Conservation (phyloP, 2,113 vertebrate genomes). For the Girardinichthys multiradiatus region DNA sequence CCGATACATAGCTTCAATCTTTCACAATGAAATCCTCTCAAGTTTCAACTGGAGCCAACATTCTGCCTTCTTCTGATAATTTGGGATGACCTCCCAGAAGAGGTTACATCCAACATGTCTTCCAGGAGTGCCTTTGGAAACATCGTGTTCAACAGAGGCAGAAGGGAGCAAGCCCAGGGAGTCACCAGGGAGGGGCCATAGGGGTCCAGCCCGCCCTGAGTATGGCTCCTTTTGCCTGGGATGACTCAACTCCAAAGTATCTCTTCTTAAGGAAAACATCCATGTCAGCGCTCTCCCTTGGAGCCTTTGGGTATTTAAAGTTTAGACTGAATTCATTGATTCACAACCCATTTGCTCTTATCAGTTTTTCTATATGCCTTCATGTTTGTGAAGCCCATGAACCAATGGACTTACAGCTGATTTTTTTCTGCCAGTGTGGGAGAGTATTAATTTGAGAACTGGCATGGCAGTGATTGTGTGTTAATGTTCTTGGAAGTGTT, state of each 20-base stretch:
- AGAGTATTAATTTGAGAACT: conserved; percentile 16
- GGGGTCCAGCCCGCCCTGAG: conserved; percentile 50
- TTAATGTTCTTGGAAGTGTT: conserved; percentile 33
- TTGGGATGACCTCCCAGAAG: conserved; percentile 44
- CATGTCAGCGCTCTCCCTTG: conserved; percentile 63
- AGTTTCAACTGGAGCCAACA: conserved; percentile 47
- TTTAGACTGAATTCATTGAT: conserved; percentile 13
- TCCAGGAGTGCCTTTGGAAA: conserved; percentile 22
- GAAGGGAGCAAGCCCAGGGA: conserved; percentile 32
- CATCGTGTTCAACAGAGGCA: conserved; percentile 35
- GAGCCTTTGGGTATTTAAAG: conserved; percentile 33
- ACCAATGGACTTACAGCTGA: neutral
- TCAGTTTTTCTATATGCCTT: neutral
- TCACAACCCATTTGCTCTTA: conserved; percentile 16
- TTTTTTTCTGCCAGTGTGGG: neutral
- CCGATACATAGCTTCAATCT: conserved; percentile 27
- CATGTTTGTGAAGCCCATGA: neutral
- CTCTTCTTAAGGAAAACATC: conserved; percentile 55
- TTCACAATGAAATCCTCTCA: conserved; percentile 22
- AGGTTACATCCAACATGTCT: conserved; percentile 25
- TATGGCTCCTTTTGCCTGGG: conserved; percentile 41
- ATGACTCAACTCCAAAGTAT: conserved; percentile 75
- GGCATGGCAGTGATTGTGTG: conserved; percentile 1
- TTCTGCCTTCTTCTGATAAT: conserved; percentile 16
- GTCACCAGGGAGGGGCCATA: conserved; percentile 47